Percentiles rank a stretch among this genome's conserved stretches.
Conservation (phyloP, 2,113 vertebrate genomes). For the Porphyrio hochstetteri region DNA sequence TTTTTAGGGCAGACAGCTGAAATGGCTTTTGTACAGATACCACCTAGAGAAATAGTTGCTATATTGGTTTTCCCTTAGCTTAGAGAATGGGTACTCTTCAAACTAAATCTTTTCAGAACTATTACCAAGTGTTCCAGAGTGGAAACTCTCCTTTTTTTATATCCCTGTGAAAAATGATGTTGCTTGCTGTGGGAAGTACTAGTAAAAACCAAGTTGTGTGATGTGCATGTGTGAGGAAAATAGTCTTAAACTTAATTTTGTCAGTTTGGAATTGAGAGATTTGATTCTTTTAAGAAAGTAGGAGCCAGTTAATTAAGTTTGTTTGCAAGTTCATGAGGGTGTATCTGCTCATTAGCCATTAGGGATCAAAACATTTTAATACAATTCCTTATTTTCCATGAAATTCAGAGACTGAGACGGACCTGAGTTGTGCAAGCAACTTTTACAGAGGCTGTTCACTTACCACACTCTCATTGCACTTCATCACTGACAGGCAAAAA, state of each 20-base stretch:
- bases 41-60: background rate
- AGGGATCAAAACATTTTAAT: background rate
- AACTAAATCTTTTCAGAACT: background rate
- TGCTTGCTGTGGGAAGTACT: background rate
- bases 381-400: background rate
- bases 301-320: background rate
- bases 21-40: background rate
- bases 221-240: rapidly evolving
- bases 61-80: background rate
- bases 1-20: background rate
- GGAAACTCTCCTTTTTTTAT: background rate
- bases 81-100: background rate
- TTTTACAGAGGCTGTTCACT: background rate
- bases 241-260: background rate
- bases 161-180: background rate
- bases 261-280: background rate
- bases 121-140: background rate
- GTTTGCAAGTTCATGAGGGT: background rate
- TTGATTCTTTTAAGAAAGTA: background rate
- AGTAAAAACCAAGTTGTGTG: background rate
- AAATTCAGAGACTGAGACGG: background rate
- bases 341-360: background rate
- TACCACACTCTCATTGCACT: background rate
- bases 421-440: background rate
- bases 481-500: background rate